Evolutionary conservation across 1,140 invertebrate genomes (phyloP).

Genomic region (Drosophila tsacasi): DNA sequence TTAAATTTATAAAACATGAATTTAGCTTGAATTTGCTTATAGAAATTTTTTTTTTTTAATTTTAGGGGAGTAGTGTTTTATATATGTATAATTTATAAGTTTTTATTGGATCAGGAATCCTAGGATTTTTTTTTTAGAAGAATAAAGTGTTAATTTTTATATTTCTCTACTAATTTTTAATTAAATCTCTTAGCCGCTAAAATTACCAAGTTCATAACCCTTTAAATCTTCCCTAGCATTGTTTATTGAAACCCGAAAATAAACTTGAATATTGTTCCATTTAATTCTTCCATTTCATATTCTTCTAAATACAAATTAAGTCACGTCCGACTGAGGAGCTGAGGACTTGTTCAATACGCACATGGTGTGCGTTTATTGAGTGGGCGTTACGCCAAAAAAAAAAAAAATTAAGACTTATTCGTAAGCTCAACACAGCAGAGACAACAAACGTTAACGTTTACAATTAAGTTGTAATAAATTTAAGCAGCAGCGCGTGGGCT

Average conservation of each 20-base stretch:
- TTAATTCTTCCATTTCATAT: neutral
- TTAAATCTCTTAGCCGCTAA: too few species aligned
- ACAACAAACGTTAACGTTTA: conserved; percentile 50
- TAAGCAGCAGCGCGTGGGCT: conserved; percentile 55
- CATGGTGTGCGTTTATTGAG: conserved; percentile 18
- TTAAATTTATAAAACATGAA: neutral
- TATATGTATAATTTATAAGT: too few species aligned
- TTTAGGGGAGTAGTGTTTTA: neutral
- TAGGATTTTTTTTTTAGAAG: too few species aligned
- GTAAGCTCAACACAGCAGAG: conserved; percentile 29
- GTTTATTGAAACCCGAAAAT: neutral
- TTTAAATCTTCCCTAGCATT: neutral
- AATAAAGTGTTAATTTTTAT: too few species aligned
- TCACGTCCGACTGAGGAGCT: conserved; percentile 22
- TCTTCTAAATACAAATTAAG: conserved; percentile 17
- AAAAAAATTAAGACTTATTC: conserved; percentile 69
- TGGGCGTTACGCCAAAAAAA: conserved; percentile 38
- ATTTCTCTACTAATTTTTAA: too few species aligned
- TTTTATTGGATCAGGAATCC: too few species aligned
- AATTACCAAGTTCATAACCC: neutral
- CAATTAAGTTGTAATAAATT: conserved; percentile 81
- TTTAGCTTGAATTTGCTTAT: neutral
- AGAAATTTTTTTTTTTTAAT: neutral
- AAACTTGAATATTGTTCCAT: neutral
- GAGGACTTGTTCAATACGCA: neutral